Conservation (phyloP, 2,888 invertebrate species). For the Andrena bucephala region DNA sequence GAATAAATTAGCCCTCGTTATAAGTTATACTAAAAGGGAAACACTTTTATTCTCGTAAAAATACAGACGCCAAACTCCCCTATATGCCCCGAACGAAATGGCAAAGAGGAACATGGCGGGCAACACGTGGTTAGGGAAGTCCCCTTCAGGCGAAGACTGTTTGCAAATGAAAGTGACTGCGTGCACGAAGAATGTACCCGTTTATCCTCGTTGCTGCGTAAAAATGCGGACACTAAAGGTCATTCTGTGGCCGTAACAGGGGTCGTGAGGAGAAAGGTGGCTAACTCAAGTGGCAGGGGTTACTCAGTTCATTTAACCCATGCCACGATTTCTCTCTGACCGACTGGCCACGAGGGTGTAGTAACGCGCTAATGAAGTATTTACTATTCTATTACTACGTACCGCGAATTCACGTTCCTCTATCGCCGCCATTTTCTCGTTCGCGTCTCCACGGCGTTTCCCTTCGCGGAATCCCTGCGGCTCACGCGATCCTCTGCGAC, state of each 20-base stretch:
- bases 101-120: background rate
- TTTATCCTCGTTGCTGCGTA: background rate
- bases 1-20: too few relatives aligned
- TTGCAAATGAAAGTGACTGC: background rate
- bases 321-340: conserved; percentile 57
- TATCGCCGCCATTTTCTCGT: conserved; percentile 16
- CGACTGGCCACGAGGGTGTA: conserved; percentile 70
- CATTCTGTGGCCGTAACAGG: background rate
- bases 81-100: background rate
- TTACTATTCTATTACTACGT: conserved; percentile 79
- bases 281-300: conserved; percentile 20
- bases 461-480: conserved; percentile 1
- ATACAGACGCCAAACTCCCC: background rate
- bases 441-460: conserved; percentile 13
- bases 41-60: background rate
- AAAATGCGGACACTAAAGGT: background rate
- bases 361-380: conserved; percentile 79
- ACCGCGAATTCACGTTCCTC: conserved; percentile 45
- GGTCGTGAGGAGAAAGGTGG: conserved; percentile 29
- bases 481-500: conserved; percentile 4
- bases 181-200: background rate
- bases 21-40: background rate
- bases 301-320: conserved; percentile 57
- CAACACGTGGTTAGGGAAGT: background rate
- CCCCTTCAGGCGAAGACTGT: background rate